Conservation (phyloP, 2,113 vertebrate species). For the Python bivittatus region DNA sequence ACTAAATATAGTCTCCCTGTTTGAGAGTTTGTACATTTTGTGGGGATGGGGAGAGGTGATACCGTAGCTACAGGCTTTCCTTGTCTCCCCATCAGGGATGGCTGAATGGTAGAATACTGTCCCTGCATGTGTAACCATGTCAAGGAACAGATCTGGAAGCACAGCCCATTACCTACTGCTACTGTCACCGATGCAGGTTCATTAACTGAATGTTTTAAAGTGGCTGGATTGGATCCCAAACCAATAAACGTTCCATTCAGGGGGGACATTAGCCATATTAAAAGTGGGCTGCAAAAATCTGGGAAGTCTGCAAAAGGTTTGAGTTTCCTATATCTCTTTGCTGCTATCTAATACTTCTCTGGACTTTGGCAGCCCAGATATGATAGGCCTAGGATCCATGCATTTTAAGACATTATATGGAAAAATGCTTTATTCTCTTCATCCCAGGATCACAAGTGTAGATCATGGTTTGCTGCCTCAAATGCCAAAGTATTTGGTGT, state of each 20-base stretch:
- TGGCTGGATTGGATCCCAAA: neutral
- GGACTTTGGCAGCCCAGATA: neutral
- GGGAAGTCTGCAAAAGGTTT: neutral
- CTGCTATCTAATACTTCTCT: neutral
- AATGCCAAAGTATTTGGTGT: neutral
- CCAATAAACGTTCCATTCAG: neutral
- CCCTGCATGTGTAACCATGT: no score
- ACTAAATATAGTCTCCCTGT: neutral
- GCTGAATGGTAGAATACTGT: neutral
- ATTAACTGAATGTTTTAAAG: no score
- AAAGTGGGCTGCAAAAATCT: neutral
- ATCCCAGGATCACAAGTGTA: no score
- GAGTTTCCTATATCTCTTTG: neutral
- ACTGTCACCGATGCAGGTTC: neutral
- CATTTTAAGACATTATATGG: neutral
- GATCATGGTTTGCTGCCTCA: neutral
- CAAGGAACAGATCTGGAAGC: neutral
- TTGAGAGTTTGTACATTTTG: neutral
- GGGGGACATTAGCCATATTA: neutral
- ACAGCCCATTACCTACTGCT: neutral
- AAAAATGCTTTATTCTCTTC: no score
- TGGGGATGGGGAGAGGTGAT: neutral
- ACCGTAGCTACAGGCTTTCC: neutral
- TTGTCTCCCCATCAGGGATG: neutral
- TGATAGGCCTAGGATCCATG: neutral